These are phyloP conservation scores for Pelosia muscerda DNA, from an alignment of 2,888 invertebrate species.

Conservation along the genomic window DNA sequence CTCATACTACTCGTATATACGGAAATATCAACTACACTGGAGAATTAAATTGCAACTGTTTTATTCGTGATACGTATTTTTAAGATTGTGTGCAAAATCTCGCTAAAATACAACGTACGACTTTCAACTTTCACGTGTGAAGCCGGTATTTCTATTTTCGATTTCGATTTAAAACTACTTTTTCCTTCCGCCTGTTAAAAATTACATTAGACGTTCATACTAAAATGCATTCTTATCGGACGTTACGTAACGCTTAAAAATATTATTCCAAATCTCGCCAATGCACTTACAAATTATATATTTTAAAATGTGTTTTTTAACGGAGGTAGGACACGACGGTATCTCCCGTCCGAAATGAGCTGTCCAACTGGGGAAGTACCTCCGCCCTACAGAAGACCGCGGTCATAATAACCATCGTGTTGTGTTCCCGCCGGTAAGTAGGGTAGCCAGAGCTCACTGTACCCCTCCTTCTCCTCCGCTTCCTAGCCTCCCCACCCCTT, in stretches of 20 bases:
- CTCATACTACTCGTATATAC: background rate
- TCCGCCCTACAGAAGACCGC: no score
- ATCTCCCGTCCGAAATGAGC: no score
- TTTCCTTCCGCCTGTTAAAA: slow-evolving; percentile 3
- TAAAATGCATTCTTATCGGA: background rate
- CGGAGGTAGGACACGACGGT: no score
- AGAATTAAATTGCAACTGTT: background rate
- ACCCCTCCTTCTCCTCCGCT: no score
- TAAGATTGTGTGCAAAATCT: slow-evolving; percentile 9
- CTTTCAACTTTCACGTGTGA: slow-evolving; percentile 14
- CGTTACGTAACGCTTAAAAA: background rate
- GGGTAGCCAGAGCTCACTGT: no score
- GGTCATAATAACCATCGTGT: no score
- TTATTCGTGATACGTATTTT: slow-evolving; percentile 14
- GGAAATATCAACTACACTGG: background rate
- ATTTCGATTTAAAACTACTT: slow-evolving; percentile 14
- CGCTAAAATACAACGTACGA: slow-evolving; percentile 5
- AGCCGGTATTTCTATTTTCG: slow-evolving; percentile 9
- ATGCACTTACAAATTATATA: background rate
- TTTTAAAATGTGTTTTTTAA: background rate
- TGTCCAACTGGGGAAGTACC: no score
- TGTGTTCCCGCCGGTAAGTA: no score
- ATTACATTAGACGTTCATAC: background rate
- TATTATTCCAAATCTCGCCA: background rate
- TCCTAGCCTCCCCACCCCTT: no score